Evolutionary conservation across 37 sponge, comb jelly and placozoan genomes (phyloP).

Genomic region (Aphrocallistes beatrix): DNA sequence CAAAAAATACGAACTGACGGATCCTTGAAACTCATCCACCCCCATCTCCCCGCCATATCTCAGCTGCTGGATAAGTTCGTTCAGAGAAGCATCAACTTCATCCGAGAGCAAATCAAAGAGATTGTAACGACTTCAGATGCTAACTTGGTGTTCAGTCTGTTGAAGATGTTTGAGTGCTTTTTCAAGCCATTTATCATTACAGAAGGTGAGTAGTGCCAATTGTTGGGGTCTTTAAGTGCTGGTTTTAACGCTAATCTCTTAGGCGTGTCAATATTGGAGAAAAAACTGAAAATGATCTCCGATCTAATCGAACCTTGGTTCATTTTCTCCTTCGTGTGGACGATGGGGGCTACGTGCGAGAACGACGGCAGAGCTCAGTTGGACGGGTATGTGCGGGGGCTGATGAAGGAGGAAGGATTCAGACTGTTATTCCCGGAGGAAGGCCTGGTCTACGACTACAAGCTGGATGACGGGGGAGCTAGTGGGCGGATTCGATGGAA

Average conservation of each 20-base stretch:
- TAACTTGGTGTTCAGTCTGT: constrained; percentile 69
- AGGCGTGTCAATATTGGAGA: background rate
- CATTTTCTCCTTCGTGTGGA: constrained; percentile 79
- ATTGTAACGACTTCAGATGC: constrained; percentile 77
- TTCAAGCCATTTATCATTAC: constrained; percentile 69
- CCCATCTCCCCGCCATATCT: background rate
- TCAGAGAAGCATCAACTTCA: constrained; percentile 55
- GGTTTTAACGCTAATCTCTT: background rate
- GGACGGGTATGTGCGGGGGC: constrained; percentile 52
- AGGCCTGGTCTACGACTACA: constrained; percentile 73
- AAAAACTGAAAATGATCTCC: constrained; percentile 37
- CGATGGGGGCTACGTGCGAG: constrained; percentile 70
- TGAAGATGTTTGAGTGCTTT: constrained; percentile 79
- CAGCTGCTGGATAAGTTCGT: background rate
- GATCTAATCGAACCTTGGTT: constrained; percentile 39
- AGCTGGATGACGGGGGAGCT: constrained; percentile 64
- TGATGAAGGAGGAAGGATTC: constrained; percentile 39
- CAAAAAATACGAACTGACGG: background rate
- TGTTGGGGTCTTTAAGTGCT: background rate
- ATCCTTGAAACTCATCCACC: background rate
- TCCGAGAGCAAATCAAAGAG: constrained; percentile 66
- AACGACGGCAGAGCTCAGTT: constrained; percentile 61
- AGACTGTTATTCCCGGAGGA: constrained; percentile 55
- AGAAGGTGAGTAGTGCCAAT: constrained; percentile 28
- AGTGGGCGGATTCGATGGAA: constrained; percentile 34